These are phyloP conservation scores for Eumerus sabulonum DNA, from an alignment of 2,888 invertebrate species.

Conservation along the genomic window DNA sequence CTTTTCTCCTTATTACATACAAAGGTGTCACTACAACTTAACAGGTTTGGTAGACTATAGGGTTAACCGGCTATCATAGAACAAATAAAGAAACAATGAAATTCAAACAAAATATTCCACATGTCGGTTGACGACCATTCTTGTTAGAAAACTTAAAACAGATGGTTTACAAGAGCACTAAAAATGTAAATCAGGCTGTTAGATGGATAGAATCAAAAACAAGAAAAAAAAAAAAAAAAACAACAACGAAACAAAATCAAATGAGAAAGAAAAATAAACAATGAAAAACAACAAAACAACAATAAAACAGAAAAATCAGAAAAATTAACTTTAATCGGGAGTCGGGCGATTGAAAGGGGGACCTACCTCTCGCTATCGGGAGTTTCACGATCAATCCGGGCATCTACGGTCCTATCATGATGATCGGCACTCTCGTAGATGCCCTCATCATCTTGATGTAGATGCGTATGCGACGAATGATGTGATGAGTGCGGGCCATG, in stretches of 20 bases:
- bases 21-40: slow-evolving; percentile 9
- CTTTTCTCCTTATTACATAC: slow-evolving; percentile 65
- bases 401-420: slow-evolving; percentile 84
- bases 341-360: slow-evolving; percentile 63
- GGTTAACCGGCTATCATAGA: slow-evolving; percentile 6
- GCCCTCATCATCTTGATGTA: slow-evolving; percentile 88
- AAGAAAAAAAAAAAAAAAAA: not conserved
- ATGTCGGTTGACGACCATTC: not conserved
- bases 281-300: slow-evolving; percentile 10
- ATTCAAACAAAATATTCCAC: not conserved
- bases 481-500: slow-evolving; percentile 80
- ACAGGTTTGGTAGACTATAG: slow-evolving; percentile 38
- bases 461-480: slow-evolving; percentile 81
- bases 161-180: not conserved
- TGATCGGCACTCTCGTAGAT: slow-evolving; percentile 92
- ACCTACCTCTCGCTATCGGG: slow-evolving; percentile 93
- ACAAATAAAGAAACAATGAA: not conserved
- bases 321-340: slow-evolving; percentile 49
- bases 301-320: slow-evolving; percentile 8
- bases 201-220: not conserved
- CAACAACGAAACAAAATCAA: not conserved
- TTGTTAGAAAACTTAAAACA: not conserved
- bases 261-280: slow-evolving; percentile 2
- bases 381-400: slow-evolving; percentile 87
- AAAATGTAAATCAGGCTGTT: not conserved